Base-by-base conservation (phyloP, 2,888 invertebrate genomes). In the Lasioglossum oenotherae region DNA sequence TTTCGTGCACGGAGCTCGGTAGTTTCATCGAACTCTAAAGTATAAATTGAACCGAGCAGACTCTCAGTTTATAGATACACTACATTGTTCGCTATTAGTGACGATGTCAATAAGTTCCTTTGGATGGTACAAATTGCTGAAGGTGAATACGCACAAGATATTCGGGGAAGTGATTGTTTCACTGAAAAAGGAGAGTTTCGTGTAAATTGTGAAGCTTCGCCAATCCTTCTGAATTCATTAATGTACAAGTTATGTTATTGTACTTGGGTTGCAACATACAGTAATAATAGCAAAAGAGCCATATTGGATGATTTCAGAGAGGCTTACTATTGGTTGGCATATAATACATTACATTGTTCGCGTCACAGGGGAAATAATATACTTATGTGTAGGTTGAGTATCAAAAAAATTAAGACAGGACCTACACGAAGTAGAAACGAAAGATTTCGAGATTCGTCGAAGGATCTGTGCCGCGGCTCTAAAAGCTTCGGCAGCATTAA, bases 51-150 rank as follows among this genome's bases (percentile, higher is more conserved):
- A 19, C 2, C 19, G 49, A 19, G 19, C 49, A 19, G 5, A 49
- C 6, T 49, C 19, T 49, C 49, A 49, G 2, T 49, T 19, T 49
- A 19, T 49, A 44, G 19, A 23, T 19, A 49, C 49, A 6, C 23
- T 23, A 23, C 6, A 49, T 6, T 49, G 49, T 44, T 44, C 44
- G 44, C 44, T 44, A 14, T 44, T 14, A 44, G 99, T 0, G 99
- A 99, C 94, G 99, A 99, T 94, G 99, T 99, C 94, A 99, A 99
- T 95, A 99, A 99, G 96, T 99, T 99, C 95, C 96, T 99, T 88
- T 99, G 99, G 99, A 99, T 99, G 99, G 99, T 99, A n/a, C 96
- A 99, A 83, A 99, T 99, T 91, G 99, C 99, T 8, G 99, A 99
- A 95, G 99, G 99, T 16, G 99, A 99, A 95, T 99, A 99, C 96